Conservation (phyloP, 1,140 invertebrate species). For the Battus philenor region DNA sequence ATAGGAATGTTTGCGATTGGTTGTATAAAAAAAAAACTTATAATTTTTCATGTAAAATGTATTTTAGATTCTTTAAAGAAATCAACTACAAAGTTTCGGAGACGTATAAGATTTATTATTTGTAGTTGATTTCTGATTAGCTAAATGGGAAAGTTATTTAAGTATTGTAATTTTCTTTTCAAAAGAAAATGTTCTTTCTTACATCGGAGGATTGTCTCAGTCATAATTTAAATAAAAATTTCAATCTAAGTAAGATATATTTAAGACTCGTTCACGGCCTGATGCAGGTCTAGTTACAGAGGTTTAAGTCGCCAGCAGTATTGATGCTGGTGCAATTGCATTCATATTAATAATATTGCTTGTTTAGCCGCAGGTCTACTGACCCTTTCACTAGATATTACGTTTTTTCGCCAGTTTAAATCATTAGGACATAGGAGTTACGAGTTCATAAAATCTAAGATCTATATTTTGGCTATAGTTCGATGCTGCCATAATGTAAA, state of each 20-base stretch:
- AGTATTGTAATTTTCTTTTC: too few species aligned
- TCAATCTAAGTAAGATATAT: not conserved
- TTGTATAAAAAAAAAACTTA: too few species aligned
- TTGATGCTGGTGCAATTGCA: slow-evolving; percentile 12
- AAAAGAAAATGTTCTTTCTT: too few species aligned
- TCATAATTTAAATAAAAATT: not conserved
- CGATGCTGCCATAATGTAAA: slow-evolving; percentile 64
- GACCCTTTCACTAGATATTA: not conserved
- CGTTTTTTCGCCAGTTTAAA: slow-evolving; percentile 10
- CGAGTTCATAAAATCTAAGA: slow-evolving; percentile 30
- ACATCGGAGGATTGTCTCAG: too few species aligned
- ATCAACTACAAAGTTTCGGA: not conserved
- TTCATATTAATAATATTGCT: slow-evolving; percentile 7
- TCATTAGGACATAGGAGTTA: slow-evolving; percentile 23
- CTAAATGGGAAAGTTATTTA: too few species aligned
- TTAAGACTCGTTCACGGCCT: not conserved
- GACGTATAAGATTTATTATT: too few species aligned
- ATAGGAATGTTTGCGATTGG: too few species aligned
- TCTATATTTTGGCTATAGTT: slow-evolving; percentile 46
- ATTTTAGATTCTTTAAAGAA: too few species aligned
- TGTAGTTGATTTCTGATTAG: too few species aligned
- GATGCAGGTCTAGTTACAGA: slow-evolving; percentile 4
- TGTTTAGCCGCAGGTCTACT: slow-evolving; percentile 5
- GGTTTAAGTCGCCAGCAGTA: not conserved
- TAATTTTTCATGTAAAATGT: too few species aligned